Percentiles rank a stretch among this genome's conserved stretches.
These are phyloP conservation scores for western clawed frog (Xenopus tropicalis) DNA, from an alignment of 2,113 vertebrate species.

Conservation along the genomic window DNA sequence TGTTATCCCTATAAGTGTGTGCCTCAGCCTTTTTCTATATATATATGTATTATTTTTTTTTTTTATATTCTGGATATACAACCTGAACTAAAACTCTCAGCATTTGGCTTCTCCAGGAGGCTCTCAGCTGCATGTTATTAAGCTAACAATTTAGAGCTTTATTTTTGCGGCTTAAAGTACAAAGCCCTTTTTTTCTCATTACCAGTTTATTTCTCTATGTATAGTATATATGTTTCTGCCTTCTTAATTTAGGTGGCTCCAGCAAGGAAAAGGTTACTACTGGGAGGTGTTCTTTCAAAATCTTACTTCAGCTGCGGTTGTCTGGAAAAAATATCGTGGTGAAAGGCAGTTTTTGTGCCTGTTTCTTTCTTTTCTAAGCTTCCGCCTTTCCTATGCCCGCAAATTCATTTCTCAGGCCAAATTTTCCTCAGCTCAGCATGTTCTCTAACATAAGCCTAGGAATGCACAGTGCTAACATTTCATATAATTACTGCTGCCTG, in stretches of 20 bases:
- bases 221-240: not conserved
- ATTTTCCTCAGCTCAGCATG: not conserved
- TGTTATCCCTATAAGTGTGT: too few relatives aligned
- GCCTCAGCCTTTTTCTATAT: too few relatives aligned
- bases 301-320: not conserved
- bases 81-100: too few relatives aligned
- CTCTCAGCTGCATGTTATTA: too few relatives aligned
- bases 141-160: too few relatives aligned
- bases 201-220: not conserved
- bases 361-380: not conserved
- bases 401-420: constrained; percentile 34
- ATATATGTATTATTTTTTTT: too few relatives aligned
- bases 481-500: constrained; percentile 10
- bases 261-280: constrained; percentile 17
- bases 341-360: not conserved
- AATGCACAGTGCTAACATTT: not conserved
- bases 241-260: not conserved
- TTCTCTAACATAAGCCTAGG: constrained; percentile 36
- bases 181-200: too few relatives aligned
- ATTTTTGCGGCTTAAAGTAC: too few relatives aligned
- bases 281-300: constrained; percentile 3
- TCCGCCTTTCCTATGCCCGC: too few relatives aligned
- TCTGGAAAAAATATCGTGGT: constrained; percentile 17
- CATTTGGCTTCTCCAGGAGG: too few relatives aligned
- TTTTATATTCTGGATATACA: too few relatives aligned